Percentiles rank a stretch among this genome's conserved stretches.
phyloP scores from a whole-genome alignment of 2,797 vertebrate genomes.

The Alca torda region DNA sequence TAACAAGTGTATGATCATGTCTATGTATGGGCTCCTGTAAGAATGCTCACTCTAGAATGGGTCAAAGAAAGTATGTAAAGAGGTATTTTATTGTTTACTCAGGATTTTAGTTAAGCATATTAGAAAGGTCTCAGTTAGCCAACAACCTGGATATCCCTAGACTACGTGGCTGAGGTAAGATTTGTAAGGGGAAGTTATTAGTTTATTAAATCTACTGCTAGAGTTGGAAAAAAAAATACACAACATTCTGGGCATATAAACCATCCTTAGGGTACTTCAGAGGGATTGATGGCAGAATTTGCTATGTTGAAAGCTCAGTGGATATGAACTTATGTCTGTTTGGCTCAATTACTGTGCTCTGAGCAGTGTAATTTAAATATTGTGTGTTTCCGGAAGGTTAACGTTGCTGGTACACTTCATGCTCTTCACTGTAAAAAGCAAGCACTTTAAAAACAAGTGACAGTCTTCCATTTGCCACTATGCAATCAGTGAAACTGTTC shows the following conservation, averaged over 20 bases:
- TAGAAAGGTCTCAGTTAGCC: not conserved
- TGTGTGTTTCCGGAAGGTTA: slow-evolving; percentile 64
- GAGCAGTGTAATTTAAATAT: slow-evolving; percentile 68
- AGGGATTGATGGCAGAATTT: slow-evolving; percentile 49
- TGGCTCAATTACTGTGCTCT: slow-evolving; percentile 59
- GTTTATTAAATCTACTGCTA: slow-evolving; percentile 15
- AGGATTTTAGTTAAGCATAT: not conserved
- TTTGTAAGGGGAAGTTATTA: not conserved
- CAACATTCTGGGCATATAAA: not conserved
- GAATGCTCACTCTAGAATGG: not conserved
- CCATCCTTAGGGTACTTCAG: not conserved
- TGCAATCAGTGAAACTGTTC: slow-evolving; percentile 25
- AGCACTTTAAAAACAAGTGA: slow-evolving; percentile 57
- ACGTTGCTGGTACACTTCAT: slow-evolving; percentile 32
- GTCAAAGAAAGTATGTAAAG: not conserved
- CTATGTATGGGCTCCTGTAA: not conserved
- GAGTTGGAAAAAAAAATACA: not conserved
- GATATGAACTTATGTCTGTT: slow-evolving; percentile 54
- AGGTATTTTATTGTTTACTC: not conserved
- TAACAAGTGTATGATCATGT: not conserved
- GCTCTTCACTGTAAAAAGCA: slow-evolving; percentile 53
- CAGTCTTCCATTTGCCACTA: slow-evolving; percentile 43
- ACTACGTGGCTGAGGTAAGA: not conserved
- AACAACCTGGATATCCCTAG: not conserved
- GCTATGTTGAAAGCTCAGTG: not conserved